Percentiles rank a stretch among this genome's conserved stretches.
phyloP scores from a whole-genome alignment of 2,888 invertebrate genomes.

The Horisme vitalbata region DNA sequence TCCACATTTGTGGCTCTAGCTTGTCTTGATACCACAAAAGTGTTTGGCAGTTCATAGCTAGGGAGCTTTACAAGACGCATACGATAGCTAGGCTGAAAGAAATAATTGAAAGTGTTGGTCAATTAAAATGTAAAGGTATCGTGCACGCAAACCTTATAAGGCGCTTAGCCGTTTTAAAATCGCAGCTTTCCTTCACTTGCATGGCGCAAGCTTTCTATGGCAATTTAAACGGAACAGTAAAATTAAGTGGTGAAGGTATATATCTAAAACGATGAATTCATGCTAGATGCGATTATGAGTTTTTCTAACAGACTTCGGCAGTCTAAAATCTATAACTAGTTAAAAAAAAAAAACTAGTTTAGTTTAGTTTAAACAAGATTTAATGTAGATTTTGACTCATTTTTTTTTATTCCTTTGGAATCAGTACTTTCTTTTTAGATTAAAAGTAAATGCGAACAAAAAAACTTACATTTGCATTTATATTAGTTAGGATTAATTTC shows the following conservation, averaged over 20 bases:
- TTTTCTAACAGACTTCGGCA: no score
- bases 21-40: neutral
- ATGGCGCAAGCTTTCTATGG: conserved; percentile 5
- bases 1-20: neutral
- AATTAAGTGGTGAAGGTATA: neutral
- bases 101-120: conserved; percentile 11
- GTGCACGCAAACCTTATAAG: conserved; percentile 5
- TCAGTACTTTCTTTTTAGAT: no score
- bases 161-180: conserved; percentile 2
- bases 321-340: no score
- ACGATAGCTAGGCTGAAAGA: neutral
- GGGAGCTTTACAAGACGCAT: neutral
- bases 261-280: no score
- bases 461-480: no score
- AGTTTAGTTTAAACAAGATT: no score
- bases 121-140: conserved; percentile 12
- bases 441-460: no score
- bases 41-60: neutral
- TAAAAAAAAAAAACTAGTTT: no score
- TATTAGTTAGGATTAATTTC: no score
- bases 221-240: neutral
- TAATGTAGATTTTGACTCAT: no score
- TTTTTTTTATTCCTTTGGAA: no score
- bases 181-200: conserved; percentile 3
- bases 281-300: no score